Conservation (phyloP, 2,888 invertebrate genomes). For the Neoitamus cyanurus region DNA sequence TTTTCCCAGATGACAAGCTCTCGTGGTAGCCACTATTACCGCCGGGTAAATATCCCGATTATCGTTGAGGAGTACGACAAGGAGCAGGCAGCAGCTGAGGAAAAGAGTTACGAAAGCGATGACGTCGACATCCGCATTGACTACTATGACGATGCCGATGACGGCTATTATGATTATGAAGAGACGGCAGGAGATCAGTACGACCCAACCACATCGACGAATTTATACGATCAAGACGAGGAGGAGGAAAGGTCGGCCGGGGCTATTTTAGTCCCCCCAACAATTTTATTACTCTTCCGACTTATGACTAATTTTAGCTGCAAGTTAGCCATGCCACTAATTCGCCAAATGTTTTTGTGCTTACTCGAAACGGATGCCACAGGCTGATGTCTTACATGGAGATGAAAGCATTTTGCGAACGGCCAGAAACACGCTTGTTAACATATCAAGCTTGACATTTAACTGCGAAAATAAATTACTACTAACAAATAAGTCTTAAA, state of each 20-base stretch:
- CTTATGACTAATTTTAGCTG: constrained; percentile 18
- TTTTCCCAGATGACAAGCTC: constrained; percentile 28
- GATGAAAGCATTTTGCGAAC: neutral
- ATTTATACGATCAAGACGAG: constrained; percentile 20
- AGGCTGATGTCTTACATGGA: neutral
- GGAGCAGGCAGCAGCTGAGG: constrained; percentile 16
- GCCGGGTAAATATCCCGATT: constrained; percentile 17
- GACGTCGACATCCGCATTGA: neutral
- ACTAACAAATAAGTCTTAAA: neutral
- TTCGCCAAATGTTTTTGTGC: neutral
- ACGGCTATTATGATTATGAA: constrained; percentile 22
- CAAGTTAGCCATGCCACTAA: neutral
- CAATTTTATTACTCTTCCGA: neutral
- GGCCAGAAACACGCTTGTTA: neutral
- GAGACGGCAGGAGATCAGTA: neutral
- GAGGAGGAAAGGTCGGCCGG: constrained; percentile 22
- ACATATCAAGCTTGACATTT: neutral
- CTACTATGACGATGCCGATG: constrained; percentile 25
- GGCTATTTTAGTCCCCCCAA: neutral
- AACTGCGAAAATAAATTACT: neutral
- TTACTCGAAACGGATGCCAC: neutral
- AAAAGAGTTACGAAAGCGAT: constrained; percentile 31
- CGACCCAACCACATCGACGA: neutral
- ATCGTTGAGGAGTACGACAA: constrained; percentile 34
- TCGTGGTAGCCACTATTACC: constrained; percentile 15